Percentiles rank a stretch among this genome's conserved stretches.
These are phyloP conservation scores for Tetrax tetrax DNA, from an alignment of 2,113 vertebrate species.

Conservation along the genomic window DNA sequence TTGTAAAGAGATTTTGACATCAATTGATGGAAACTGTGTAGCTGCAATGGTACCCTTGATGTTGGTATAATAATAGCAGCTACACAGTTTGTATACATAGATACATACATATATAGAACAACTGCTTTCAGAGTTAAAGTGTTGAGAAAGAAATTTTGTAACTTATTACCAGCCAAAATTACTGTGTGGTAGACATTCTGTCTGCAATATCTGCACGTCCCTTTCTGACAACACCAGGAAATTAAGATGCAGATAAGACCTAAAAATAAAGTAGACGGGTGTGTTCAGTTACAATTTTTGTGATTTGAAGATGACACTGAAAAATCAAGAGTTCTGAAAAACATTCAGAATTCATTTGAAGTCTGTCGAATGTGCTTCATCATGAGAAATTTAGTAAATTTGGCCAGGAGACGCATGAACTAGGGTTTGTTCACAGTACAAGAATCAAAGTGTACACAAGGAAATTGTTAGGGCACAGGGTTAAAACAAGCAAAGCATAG, in stretches of 20 bases:
- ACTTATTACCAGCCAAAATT: not conserved
- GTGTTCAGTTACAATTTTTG: not conserved
- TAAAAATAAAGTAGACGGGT: not conserved
- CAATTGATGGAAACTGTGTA: not conserved
- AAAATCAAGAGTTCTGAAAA: not conserved
- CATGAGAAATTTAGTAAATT: not conserved
- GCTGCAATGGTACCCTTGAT: not conserved
- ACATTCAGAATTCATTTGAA: not conserved
- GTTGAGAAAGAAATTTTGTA: not conserved
- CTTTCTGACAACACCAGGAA: not conserved
- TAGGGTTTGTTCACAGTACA: not conserved
- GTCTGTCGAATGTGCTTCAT: not conserved
- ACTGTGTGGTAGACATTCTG: not conserved
- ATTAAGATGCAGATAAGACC: not conserved
- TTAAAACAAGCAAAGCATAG: not conserved
- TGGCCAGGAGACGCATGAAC: not conserved
- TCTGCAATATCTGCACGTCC: not conserved
- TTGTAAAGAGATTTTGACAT: not conserved
- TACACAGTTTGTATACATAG: not conserved
- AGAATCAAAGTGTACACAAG: not conserved
- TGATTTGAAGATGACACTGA: not conserved
- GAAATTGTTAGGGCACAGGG: not conserved
- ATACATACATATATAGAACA: not conserved
- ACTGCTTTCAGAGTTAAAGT: not conserved
- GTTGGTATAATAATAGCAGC: not conserved